Percentiles rank a stretch among this genome's conserved stretches.
phyloP scores from a whole-genome alignment of 2,888 invertebrate species.

The Mythimna ferrago region DNA sequence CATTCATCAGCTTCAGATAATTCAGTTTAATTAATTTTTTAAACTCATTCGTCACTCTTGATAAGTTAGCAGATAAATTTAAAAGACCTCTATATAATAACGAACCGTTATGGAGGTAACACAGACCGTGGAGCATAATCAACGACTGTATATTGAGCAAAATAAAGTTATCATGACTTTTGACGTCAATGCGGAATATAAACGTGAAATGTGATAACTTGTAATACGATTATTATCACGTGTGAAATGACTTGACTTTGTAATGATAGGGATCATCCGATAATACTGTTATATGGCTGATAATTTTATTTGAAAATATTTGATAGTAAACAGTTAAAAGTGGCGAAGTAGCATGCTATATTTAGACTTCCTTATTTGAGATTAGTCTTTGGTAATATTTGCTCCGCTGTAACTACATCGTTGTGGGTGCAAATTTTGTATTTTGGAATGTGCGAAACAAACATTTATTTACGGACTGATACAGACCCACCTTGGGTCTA shows the following conservation, averaged over 20 bases:
- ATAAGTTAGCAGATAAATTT: background rate
- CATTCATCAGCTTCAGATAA: background rate
- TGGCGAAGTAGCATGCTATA: background rate
- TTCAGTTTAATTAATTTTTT: background rate
- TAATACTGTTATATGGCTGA: background rate
- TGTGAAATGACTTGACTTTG: slow-evolving; percentile 7
- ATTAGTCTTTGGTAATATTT: slow-evolving; percentile 26
- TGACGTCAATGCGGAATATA: slow-evolving; percentile 15
- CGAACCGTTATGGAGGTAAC: background rate
- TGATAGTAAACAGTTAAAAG: background rate
- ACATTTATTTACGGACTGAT: background rate
- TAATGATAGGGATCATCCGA: slow-evolving; percentile 24
- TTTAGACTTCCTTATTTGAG: slow-evolving; percentile 13
- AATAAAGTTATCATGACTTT: background rate
- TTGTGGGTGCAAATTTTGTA: background rate
- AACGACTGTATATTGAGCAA: background rate
- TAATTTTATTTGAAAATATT: slow-evolving; percentile 8
- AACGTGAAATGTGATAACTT: slow-evolving; percentile 22
- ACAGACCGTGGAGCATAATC: background rate
- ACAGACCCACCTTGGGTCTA: no score
- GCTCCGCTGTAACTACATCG: background rate
- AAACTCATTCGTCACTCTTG: background rate
- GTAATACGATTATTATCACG: slow-evolving; percentile 20
- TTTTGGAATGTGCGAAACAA: slow-evolving; percentile 27
- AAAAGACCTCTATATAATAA: background rate